Evolutionary conservation across 2,113 vertebrate species (phyloP).

Genomic region (Dasyurus viverrinus): DNA sequence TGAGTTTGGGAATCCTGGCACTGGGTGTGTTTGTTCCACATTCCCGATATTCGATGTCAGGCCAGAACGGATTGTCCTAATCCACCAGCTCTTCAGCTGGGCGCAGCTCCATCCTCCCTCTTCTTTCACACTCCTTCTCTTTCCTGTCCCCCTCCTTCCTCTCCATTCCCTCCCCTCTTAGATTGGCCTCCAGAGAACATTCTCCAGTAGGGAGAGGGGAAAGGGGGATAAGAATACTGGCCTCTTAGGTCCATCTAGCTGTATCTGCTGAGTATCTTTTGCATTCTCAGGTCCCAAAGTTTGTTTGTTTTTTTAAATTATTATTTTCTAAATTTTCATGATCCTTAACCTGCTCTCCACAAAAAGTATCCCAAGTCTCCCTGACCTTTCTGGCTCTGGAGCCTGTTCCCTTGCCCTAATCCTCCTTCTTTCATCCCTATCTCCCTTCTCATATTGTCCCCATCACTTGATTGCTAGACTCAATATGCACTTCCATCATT

Average conservation of each 20-base stretch:
- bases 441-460: neutral
- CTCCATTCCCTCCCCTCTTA: neutral
- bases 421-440: neutral
- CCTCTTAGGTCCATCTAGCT: neutral
- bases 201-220: neutral
- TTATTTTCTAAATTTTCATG: neutral
- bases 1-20: neutral
- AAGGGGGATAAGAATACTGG: neutral
- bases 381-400: neutral
- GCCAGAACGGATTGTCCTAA: constrained; percentile 83
- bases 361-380: neutral
- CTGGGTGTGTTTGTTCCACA: constrained; percentile 77
- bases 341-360: neutral
- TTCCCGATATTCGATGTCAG: constrained; percentile 84
- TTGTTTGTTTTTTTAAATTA: neutral
- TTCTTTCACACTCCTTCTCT: neutral
- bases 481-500: neutral
- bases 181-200: neutral
- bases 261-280: neutral
- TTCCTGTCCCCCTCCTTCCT: neutral
- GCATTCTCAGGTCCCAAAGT: neutral
- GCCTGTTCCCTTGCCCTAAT: neutral
- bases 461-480: neutral
- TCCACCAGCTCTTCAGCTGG: neutral
- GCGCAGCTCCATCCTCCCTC: neutral